Percentiles rank a stretch among this genome's conserved stretches.
These are phyloP conservation scores for Polydrusus pterygomalis DNA, from an alignment of 2,888 invertebrate species.

Conservation along the genomic window DNA sequence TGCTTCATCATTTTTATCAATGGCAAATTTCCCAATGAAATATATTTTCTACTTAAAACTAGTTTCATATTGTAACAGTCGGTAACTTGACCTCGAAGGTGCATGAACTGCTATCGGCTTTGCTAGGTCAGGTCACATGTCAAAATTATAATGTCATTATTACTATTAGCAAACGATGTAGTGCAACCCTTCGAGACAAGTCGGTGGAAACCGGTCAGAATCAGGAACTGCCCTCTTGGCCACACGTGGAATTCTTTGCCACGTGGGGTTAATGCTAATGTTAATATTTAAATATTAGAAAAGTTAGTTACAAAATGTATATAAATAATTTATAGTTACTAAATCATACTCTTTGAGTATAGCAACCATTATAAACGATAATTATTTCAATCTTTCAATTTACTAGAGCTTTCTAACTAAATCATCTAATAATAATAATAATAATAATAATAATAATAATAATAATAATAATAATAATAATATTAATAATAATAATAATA, in stretches of 20 bases:
- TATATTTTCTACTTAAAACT: constrained; percentile 25
- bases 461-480: too few relatives aligned
- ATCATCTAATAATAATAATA: too few relatives aligned
- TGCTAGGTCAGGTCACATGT: constrained; percentile 34
- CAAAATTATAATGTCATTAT: constrained; percentile 36
- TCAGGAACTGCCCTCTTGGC: constrained; percentile 19
- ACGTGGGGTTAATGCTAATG: too few relatives aligned
- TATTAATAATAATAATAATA: too few relatives aligned
- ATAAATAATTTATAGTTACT: too few relatives aligned
- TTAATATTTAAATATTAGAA: neutral
- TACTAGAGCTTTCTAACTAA: too few relatives aligned
- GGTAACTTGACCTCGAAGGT: constrained; percentile 25
- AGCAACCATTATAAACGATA: too few relatives aligned
- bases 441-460: too few relatives aligned
- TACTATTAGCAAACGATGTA: constrained; percentile 15
- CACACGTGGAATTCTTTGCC: constrained; percentile 15
- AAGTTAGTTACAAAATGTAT: too few relatives aligned
- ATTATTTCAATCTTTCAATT: too few relatives aligned
- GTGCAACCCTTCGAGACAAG: constrained; percentile 29
- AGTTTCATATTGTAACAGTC: constrained; percentile 20
- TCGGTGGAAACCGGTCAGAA: constrained; percentile 32
- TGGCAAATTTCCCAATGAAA: constrained; percentile 26
- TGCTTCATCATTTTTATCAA: neutral
- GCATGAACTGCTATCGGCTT: constrained; percentile 33
- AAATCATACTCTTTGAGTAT: too few relatives aligned